A percentile compares a stretch with the other conserved stretches of the same genome.
These are phyloP conservation scores for Chaetura pelagica DNA, from an alignment of 2,113 vertebrate genomes.

Conservation along the genomic window DNA sequence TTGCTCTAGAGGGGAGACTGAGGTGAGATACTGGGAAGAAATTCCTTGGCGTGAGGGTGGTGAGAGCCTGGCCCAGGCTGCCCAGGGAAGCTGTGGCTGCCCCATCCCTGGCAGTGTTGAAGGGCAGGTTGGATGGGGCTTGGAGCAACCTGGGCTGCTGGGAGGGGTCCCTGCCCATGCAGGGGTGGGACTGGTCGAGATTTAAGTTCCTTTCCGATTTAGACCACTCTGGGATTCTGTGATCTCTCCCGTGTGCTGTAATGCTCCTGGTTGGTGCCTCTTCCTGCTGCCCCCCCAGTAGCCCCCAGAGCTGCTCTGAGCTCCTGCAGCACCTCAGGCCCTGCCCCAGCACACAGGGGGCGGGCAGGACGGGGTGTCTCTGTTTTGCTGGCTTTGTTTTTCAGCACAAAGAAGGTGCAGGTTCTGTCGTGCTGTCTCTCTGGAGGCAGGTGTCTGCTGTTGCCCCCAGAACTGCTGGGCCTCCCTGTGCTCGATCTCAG, in stretches of 20 bases:
- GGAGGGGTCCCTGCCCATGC: no score
- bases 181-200: no score
- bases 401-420: rapidly evolving
- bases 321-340: background rate
- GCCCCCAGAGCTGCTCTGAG: background rate
- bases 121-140: no score
- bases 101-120: no score
- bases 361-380: rapidly evolving
- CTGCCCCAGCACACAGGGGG: rapidly evolving
- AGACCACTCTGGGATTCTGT: no score
- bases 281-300: background rate
- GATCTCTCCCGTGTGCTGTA: rapidly evolving
- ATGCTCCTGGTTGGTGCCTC: background rate
- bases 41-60: no score
- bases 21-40: no score
- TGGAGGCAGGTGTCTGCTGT: background rate
- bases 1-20: no score
- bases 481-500: rapidly evolving
- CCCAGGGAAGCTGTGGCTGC: no score
- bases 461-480: background rate
- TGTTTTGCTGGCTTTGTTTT: background rate
- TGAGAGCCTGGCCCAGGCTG: no score
- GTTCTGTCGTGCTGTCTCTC: background rate
- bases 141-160: no score
- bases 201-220: no score